A percentile compares a stretch with the other conserved stretches of the same genome.
Evolutionary conservation across 2,797 vertebrate genomes (phyloP).

Genomic region (Macroramphosus scolopax): DNA sequence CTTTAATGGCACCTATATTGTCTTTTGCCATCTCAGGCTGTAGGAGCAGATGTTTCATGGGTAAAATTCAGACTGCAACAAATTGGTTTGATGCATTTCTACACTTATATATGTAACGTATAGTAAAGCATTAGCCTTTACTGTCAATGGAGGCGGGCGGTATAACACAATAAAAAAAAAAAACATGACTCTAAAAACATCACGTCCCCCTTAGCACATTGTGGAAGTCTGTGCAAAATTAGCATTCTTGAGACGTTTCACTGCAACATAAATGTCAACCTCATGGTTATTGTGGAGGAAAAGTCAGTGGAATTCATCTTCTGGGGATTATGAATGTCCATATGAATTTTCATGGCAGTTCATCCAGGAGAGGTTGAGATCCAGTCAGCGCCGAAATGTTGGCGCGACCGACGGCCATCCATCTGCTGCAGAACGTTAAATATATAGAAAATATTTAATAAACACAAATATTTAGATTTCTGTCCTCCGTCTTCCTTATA

Average conservation of each 20-base stretch:
- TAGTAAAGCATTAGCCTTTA: too few relatives aligned
- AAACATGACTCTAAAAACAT: neutral
- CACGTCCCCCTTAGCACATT: neutral
- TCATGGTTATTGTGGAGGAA: neutral
- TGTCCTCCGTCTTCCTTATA: too few relatives aligned
- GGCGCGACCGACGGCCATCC: too few relatives aligned
- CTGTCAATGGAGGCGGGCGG: too few relatives aligned
- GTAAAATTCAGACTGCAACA: conserved; percentile 2
- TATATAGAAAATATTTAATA: too few relatives aligned
- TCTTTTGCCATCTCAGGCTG: neutral
- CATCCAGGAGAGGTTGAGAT: neutral
- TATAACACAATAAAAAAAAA: too few relatives aligned
- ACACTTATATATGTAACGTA: too few relatives aligned
- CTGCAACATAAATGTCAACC: neutral
- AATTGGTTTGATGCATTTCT: too few relatives aligned
- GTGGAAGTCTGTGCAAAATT: neutral
- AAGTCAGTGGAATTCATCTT: neutral
- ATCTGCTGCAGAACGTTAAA: too few relatives aligned
- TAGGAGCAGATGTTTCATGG: conserved; percentile 10
- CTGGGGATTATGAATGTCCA: neutral
- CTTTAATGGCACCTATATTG: too few relatives aligned
- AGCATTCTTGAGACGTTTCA: neutral
- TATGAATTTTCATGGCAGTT: neutral
- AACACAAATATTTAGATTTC: too few relatives aligned
- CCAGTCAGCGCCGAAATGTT: neutral